Base-by-base conservation (phyloP, 2,888 invertebrate species). In the Acrobasis suavella region DNA sequence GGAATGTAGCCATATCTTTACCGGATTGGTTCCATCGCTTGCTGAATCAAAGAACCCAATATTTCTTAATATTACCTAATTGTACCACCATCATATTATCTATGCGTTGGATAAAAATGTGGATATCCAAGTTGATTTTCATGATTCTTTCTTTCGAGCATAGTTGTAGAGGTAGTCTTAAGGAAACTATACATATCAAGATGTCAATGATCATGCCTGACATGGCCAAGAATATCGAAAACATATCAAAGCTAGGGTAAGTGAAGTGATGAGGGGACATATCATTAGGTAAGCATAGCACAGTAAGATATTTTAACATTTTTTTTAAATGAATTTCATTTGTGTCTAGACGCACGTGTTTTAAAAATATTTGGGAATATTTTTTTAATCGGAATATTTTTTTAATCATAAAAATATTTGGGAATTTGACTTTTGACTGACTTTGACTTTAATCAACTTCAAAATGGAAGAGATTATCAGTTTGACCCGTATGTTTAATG, bases 151-250 rank as follows among this genome's bases (percentile, higher is more conserved):
- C 46, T 14, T 46, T 46, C 12, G n/a, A n/a, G 46, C 46, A 46
- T 46, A 46, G n/a, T 46, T 5, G n/a, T 46, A 6, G n/a, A 46
- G 14, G 14, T 56, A 56, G 55, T 12, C 15, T 56, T 17, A 56
- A 22, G 72, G 59, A 82, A 84, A 70, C 15, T 72, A 81, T 75
- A 86, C 91, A 91, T 92, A 91, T 91, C 89, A 78, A 72, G 64
- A 70, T 72, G 61, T 74, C 77, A 68, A 72, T 74, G 77, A 60
- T 83, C 88, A 86, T 89, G 87, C 77, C 49, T 64, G 70, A 77
- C 88, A 82, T 90, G 91, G 74, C 86, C 90, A 89, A 82, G 91
- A 91, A 93, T 92, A 90, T 91, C 89, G 69, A 84, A 86, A 85
- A 91, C 92, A 92, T 91, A 91, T 91, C 91, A 90, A 90, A 79